A percentile compares a stretch with the other conserved stretches of the same genome.
These are phyloP conservation scores for Drosophila saltans DNA, from an alignment of 1,140 invertebrate genomes.

Conservation along the genomic window DNA sequence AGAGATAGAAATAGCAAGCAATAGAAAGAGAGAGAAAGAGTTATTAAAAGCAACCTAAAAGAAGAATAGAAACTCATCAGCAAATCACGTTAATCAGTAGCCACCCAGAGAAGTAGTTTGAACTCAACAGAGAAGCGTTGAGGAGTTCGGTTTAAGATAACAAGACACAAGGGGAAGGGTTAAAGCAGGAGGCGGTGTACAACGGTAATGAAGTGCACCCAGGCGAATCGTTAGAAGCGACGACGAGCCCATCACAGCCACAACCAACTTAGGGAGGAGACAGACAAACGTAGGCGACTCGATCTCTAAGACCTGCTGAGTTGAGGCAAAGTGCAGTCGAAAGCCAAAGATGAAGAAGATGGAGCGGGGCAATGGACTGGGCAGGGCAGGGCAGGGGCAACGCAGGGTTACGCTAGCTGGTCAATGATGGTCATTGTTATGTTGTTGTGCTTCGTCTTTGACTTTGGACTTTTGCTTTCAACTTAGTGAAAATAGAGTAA, in stretches of 20 bases:
- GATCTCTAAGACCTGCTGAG: slow-evolving; percentile 8
- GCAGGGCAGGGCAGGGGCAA: too few relatives aligned
- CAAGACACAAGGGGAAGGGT: background rate
- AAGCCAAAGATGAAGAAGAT: slow-evolving; percentile 13
- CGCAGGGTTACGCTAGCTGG: background rate
- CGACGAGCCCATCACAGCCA: background rate
- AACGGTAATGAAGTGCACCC: slow-evolving; percentile 55
- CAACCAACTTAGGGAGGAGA: background rate
- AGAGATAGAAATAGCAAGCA: slow-evolving; percentile 27
- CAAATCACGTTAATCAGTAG: slow-evolving; percentile 65
- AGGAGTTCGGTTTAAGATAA: slow-evolving; percentile 1
- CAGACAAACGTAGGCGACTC: background rate
- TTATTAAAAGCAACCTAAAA: slow-evolving; percentile 25
- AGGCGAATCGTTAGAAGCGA: slow-evolving; percentile 27
- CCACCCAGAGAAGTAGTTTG: slow-evolving; percentile 40
- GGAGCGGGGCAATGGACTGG: background rate
- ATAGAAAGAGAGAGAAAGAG: slow-evolving; percentile 5
- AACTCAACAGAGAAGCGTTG: background rate
- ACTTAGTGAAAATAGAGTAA: slow-evolving; percentile 4
- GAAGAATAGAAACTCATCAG: slow-evolving; percentile 47
- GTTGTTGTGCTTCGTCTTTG: slow-evolving; percentile 6
- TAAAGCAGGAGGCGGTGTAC: slow-evolving; percentile 13
- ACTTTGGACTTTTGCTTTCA: slow-evolving; percentile 24
- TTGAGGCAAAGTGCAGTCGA: slow-evolving; percentile 16
- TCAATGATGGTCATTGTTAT: slow-evolving; percentile 22